Evolutionary conservation across 2,888 invertebrate genomes (phyloP), one percentile per base, ranked within the genome.

Genomic region (Mechanitis messenoides): DNA sequence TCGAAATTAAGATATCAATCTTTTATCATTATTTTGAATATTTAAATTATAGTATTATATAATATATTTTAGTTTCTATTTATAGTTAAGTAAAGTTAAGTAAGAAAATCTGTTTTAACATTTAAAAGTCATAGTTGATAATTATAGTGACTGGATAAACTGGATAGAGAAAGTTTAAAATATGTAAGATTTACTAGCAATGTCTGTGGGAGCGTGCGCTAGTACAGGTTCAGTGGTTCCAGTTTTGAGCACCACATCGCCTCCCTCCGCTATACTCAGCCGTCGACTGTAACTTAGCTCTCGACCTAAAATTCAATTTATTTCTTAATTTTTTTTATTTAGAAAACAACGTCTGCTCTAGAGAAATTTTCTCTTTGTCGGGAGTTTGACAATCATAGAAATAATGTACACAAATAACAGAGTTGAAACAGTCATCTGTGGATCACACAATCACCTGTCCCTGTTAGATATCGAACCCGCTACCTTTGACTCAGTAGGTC

Each of bases 261-360:
- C 90, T n/a, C 80, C 81, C 64, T 89, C 89, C 2, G 90, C 88
- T 76, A 89, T 82, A 69, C 88, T 89, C 53, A 90, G 72, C 3
- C 89, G 80, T 11, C 90, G 83, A 62, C 90, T 89, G 78, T 89
- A 89, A 75, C 88, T 89, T 45, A 90, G 71, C 64, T 89, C 92
- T 47, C 92, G 91, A 68, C 94, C 93, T 73, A 93, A 76, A 50
- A 93, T 87, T 20, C 20, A 45, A 53, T 9, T 33, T n/a, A 46
- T 58, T n/a, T 20, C 20, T 20, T 20, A 20, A 20, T 20, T 20
- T 20, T 20, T 20, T 20, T 20, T 20, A 20, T 20, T 20, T 20
- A 20, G 20, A 20, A 20, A 20, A 20, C 20, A 20, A 20, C 20
- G 20, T 20, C 1, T 20, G 20, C 20, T 20, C 20, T 20, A 20